Base-by-base conservation (phyloP, 2,797 vertebrate genomes). In the Poecilia wingei region DNA sequence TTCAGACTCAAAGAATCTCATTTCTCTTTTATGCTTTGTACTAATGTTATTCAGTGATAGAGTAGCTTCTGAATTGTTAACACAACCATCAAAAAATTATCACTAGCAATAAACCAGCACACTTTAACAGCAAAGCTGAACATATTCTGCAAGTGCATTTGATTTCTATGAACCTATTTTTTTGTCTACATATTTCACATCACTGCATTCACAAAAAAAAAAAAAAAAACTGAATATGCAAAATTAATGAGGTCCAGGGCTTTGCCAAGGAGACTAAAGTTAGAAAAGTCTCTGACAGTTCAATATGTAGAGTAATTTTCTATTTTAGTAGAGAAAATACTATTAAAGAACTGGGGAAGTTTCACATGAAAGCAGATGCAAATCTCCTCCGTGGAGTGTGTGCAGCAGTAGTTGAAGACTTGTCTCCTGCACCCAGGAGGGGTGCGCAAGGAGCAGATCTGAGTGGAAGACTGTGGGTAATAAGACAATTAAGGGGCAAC, bases 171-270 rank as follows among this genome's bases (percentile, higher is more conserved):
- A 69, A 39, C 39, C 79, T 20, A 25, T 57, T 59, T 70, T 46
- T 85, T 80, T 72, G 49, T 51, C 41, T 25, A 8, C 73, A 75
- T 22, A 73, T 46, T 77, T 3, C 80, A 86, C 85, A 83, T 87
- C 18, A 80, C 68, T 88, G 91, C 59, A 88, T 91, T 81, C 82
- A 69, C 82, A 76, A 75, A 88, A 41, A 36, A 36, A 83, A n/a
- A 79, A 55, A 84, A 74, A 51, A 76, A 16, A 6, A n/a, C 5
- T 45, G 70, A 80, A 81, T 41, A 82, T 84, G 72, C 33, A 25
- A 86, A 86, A 88, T 88, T 88, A 91, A 91, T 89, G 82, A 85
- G 79, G 78, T 74, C 73, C 81, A 86, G 91, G 81, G 86, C 91
- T 90, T 77, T 76, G 66, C 81, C 64, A 72, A 69, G 70, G 45